phyloP scores from a whole-genome alignment of 2,888 invertebrate genomes.

The Microctonus hyperodae region DNA sequence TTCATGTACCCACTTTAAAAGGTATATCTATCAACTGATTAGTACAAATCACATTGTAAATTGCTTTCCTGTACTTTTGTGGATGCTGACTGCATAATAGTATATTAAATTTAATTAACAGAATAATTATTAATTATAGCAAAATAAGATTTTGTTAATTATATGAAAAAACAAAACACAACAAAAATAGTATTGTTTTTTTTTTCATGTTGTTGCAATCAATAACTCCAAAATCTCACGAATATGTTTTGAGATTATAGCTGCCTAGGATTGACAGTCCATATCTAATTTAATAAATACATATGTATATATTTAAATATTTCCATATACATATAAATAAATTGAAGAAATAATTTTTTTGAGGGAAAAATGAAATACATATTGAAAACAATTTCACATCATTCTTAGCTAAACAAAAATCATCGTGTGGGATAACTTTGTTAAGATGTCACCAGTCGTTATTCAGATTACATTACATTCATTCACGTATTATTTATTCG shows the following conservation, averaged over 20 bases:
- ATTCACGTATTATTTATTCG: too few species aligned
- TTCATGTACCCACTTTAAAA: constrained; percentile 35
- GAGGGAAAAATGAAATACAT: not conserved
- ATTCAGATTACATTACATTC: too few species aligned
- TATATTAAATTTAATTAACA: constrained; percentile 2
- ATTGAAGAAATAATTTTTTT: not conserved
- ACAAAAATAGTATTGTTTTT: not conserved
- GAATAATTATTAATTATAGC: not conserved
- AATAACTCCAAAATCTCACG: not conserved
- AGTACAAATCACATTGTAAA: constrained; percentile 44
- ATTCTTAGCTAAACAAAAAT: not conserved
- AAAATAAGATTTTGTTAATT: constrained; percentile 1
- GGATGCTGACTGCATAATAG: not conserved
- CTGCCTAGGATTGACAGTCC: constrained; percentile 4
- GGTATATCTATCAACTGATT: constrained; percentile 43
- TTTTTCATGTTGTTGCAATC: not conserved
- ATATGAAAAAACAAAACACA: not conserved
- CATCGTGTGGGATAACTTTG: not conserved
- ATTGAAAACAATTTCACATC: not conserved
- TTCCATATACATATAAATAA: not conserved
- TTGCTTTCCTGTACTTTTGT: constrained; percentile 11
- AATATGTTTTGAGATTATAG: not conserved
- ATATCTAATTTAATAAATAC: not conserved
- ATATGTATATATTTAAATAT: not conserved
- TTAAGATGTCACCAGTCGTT: too few species aligned